Conservation (phyloP, 2,888 invertebrate genomes). For the Sarcophaga variegata region DNA sequence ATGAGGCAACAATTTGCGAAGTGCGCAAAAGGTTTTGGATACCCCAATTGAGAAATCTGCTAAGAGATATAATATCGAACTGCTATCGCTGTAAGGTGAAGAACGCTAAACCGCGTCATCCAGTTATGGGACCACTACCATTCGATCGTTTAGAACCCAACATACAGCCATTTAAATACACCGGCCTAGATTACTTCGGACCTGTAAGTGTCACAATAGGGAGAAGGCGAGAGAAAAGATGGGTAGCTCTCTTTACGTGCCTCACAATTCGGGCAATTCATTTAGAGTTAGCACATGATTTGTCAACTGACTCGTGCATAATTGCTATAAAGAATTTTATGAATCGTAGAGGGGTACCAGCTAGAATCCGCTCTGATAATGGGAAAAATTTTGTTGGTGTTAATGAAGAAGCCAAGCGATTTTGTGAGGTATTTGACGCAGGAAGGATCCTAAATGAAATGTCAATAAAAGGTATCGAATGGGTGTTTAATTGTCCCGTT, state of each 20-base stretch:
- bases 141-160: constrained; percentile 11
- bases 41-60: constrained; percentile 8
- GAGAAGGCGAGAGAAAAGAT: constrained; percentile 39
- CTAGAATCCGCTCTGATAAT: too few relatives aligned
- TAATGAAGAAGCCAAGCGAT: too few relatives aligned
- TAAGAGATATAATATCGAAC: too few relatives aligned
- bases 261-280: constrained; percentile 52
- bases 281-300: neutral
- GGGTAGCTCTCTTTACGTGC: constrained; percentile 58
- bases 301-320: too few relatives aligned
- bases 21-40: constrained; percentile 29
- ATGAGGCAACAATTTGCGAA: constrained; percentile 54
- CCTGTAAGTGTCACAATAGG: constrained; percentile 60
- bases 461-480: too few relatives aligned
- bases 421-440: too few relatives aligned
- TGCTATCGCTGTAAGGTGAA: too few relatives aligned
- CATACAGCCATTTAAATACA: constrained; percentile 19
- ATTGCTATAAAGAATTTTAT: too few relatives aligned
- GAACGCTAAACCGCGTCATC: neutral
- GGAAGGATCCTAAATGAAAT: too few relatives aligned
- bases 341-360: too few relatives aligned
- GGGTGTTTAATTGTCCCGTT: too few relatives aligned
- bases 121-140: constrained; percentile 31
- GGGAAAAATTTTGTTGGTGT: too few relatives aligned
- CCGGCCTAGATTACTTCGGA: constrained; percentile 64